Evolutionary conservation across 2,797 vertebrate species (phyloP).

Genomic region (Nannoperca obscura): DNA sequence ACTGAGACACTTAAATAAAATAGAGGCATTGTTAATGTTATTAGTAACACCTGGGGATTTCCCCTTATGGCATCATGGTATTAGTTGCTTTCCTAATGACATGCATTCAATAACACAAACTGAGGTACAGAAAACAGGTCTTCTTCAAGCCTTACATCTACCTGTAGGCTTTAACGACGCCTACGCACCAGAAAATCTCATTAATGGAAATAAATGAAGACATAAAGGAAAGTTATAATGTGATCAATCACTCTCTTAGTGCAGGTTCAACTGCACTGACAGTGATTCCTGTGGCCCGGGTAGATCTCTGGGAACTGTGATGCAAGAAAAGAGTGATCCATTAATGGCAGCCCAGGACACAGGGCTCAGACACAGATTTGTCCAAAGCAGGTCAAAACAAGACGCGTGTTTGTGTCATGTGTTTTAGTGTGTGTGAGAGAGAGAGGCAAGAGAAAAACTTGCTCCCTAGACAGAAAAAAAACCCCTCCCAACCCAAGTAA

Average conservation of each 20-base stretch:
- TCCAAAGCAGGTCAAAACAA: constrained; percentile 46
- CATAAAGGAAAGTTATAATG: not conserved
- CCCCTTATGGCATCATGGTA: not conserved
- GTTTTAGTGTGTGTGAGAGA: not conserved
- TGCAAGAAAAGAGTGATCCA: constrained; percentile 61
- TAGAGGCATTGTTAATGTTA: not conserved
- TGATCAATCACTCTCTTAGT: constrained; percentile 1
- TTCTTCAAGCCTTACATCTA: not conserved
- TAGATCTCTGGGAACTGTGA: constrained; percentile 47
- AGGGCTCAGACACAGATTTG: constrained; percentile 74
- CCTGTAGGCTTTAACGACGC: not conserved
- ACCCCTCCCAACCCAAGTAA: constrained; percentile 16
- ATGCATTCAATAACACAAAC: not conserved
- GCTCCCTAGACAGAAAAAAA: constrained; percentile 46
- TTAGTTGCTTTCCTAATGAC: not conserved
- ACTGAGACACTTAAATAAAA: not conserved
- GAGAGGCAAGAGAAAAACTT: too few relatives aligned
- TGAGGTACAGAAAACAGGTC: not conserved
- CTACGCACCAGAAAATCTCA: not conserved
- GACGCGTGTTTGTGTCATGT: constrained; percentile 12
- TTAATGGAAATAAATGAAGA: not conserved
- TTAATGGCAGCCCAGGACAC: constrained; percentile 57
- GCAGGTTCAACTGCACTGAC: constrained; percentile 24
- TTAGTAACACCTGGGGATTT: not conserved
- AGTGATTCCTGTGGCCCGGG: constrained; percentile 59